Percentiles rank a stretch among this genome's conserved stretches.
Evolutionary conservation across 2,113 vertebrate genomes (phyloP).

Genomic region (Mohoua ochrocephala): DNA sequence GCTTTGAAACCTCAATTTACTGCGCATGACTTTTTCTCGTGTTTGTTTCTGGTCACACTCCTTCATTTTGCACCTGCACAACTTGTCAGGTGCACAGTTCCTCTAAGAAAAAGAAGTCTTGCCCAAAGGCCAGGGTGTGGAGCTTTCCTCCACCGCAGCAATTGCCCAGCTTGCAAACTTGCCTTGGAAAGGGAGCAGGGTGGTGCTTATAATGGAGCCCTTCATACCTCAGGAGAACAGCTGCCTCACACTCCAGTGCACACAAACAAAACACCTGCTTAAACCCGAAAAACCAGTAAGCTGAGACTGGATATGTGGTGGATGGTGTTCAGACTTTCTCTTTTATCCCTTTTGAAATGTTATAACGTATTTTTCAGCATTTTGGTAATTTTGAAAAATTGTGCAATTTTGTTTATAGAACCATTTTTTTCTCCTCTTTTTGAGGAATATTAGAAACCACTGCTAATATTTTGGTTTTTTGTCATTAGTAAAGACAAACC

Average conservation of each 20-base stretch:
- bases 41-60: not conserved
- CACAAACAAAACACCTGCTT: slow-evolving; percentile 53
- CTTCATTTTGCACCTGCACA: not conserved
- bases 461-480: not conserved
- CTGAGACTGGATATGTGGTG: not conserved
- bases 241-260: slow-evolving; percentile 42
- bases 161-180: not conserved
- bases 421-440: not conserved
- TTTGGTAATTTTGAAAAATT: not conserved
- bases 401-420: not conserved
- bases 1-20: not conserved
- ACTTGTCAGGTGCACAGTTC: not conserved
- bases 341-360: not conserved
- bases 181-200: not conserved
- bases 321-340: not conserved
- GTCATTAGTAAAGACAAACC: not conserved
- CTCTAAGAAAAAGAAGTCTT: not conserved
- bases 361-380: not conserved
- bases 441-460: not conserved
- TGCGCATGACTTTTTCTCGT: not conserved
- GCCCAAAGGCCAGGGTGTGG: not conserved
- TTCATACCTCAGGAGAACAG: slow-evolving; percentile 23
- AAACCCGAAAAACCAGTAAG: not conserved
- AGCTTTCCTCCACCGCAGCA: not conserved
- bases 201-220: not conserved